A percentile compares a stretch with the other conserved stretches of the same genome.
Conservation (phyloP, 1,140 invertebrate genomes). For the Sitobion miscanthi region DNA sequence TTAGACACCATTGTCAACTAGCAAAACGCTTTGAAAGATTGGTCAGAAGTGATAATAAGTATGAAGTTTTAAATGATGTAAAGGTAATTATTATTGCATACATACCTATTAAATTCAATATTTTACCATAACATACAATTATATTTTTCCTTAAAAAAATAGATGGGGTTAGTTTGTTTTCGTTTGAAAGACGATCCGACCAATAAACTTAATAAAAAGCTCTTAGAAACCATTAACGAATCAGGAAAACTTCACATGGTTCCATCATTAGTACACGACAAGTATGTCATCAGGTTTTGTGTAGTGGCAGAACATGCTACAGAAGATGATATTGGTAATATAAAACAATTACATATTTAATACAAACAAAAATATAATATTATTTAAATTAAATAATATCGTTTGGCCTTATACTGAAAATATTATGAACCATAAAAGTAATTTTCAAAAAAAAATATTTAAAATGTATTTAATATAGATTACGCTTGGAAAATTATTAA, state of each 20-base stretch:
- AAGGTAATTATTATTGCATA: conserved; percentile 73
- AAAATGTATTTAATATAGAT: conserved; percentile 67
- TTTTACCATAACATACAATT: background rate
- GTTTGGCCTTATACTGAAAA: too few relatives aligned
- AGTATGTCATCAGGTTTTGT: conserved; percentile 93
- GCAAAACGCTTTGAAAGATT: conserved; percentile 92
- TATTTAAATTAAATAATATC: background rate
- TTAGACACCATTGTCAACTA: conserved; percentile 88
- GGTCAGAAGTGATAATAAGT: conserved; percentile 84
- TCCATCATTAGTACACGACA: conserved; percentile 87
- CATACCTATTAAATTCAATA: background rate
- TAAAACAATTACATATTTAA: background rate
- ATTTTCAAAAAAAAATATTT: background rate
- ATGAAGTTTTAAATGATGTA: conserved; percentile 95
- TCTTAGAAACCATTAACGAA: conserved; percentile 93
- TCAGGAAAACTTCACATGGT: conserved; percentile 98
- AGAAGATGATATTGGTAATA: conserved; percentile 83
- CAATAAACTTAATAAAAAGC: conserved; percentile 91
- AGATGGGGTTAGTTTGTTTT: conserved; percentile 86
- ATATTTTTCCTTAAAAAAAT: conserved; percentile 28
- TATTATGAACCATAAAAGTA: too few relatives aligned
- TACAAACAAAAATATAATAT: background rate
- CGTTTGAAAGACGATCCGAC: conserved; percentile 76
- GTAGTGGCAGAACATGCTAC: conserved; percentile 90
- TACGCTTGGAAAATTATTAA: conserved; percentile 90